These are phyloP conservation scores for Semnornis frantzii DNA, from an alignment of 2,113 vertebrate genomes.

Conservation along the genomic window DNA sequence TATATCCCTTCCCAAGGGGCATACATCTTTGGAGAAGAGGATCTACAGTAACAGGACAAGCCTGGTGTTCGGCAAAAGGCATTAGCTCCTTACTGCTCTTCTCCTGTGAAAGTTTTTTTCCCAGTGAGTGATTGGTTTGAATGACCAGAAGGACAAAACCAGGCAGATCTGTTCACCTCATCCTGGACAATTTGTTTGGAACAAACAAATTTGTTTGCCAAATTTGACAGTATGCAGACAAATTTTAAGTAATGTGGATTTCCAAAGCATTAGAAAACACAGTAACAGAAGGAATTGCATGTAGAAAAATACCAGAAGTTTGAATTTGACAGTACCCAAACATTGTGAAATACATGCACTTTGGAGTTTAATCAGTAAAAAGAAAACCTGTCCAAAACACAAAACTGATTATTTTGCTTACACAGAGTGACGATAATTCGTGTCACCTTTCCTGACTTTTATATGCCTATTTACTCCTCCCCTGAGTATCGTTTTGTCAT, in stretches of 20 bases:
- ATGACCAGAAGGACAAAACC: not conserved
- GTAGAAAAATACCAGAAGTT: not conserved
- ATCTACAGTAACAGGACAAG: not conserved
- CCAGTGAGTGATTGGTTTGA: not conserved
- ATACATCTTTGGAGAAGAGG: not conserved
- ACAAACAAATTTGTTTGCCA: too few species aligned
- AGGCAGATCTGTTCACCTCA: not conserved
- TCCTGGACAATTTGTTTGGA: not conserved
- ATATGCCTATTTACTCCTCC: not conserved
- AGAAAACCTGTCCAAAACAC: not conserved
- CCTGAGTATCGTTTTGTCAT: not conserved
- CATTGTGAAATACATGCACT: not conserved
- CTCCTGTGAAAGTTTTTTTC: not conserved
- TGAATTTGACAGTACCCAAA: not conserved
- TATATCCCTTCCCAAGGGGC: not conserved
- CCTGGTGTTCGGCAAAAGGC: not conserved
- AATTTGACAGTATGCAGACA: not conserved
- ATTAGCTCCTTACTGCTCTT: not conserved
- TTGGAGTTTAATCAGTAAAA: not conserved
- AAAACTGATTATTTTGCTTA: not conserved
- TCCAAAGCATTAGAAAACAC: not conserved
- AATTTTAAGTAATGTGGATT: not conserved
- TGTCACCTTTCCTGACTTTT: not conserved
- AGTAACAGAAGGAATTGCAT: accelerated
- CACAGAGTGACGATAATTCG: not conserved